These are phyloP conservation scores for Drosophila eugracilis DNA, from an alignment of 1,140 invertebrate species.

Conservation along the genomic window DNA sequence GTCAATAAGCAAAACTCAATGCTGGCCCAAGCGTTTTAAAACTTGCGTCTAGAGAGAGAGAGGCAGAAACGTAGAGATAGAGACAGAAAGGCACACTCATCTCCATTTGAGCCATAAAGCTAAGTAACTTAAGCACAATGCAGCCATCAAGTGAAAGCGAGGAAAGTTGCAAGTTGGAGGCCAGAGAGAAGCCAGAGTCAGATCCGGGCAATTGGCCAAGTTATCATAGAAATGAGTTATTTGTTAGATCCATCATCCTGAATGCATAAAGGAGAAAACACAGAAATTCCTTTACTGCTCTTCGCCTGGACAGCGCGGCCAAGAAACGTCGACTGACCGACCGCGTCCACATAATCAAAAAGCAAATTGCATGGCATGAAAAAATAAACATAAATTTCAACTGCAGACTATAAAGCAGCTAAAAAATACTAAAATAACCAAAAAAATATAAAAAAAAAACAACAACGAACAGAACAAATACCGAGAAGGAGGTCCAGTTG, in stretches of 20 bases:
- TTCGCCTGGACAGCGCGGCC: constrained; percentile 1
- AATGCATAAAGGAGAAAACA: constrained; percentile 53
- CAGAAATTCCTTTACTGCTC: constrained; percentile 12
- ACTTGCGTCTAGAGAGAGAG: constrained; percentile 29
- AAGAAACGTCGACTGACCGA: constrained; percentile 32
- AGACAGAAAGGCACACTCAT: no score
- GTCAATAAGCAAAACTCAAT: constrained; percentile 47
- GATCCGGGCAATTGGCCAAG: constrained; percentile 52
- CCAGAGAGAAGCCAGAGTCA: neutral
- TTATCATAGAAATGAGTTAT: constrained; percentile 72
- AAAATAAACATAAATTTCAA: constrained; percentile 60
- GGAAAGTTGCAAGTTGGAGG: constrained; percentile 16
- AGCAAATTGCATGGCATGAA: constrained; percentile 53
- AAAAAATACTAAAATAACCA: constrained; percentile 16
- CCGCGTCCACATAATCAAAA: constrained; percentile 53
- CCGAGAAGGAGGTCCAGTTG: neutral
- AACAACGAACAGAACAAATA: constrained; percentile 16
- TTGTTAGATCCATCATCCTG: constrained; percentile 54
- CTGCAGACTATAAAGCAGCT: constrained; percentile 41
- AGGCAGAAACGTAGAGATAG: no score
- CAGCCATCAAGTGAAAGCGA: constrained; percentile 40
- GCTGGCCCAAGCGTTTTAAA: constrained; percentile 31
- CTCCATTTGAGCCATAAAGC: constrained; percentile 53
- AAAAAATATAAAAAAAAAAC: constrained; percentile 55
- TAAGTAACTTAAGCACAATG: constrained; percentile 57